Percentiles rank a stretch among this genome's conserved stretches.
Conservation (phyloP, 2,888 invertebrate genomes). For the Napeogenes inachia region DNA sequence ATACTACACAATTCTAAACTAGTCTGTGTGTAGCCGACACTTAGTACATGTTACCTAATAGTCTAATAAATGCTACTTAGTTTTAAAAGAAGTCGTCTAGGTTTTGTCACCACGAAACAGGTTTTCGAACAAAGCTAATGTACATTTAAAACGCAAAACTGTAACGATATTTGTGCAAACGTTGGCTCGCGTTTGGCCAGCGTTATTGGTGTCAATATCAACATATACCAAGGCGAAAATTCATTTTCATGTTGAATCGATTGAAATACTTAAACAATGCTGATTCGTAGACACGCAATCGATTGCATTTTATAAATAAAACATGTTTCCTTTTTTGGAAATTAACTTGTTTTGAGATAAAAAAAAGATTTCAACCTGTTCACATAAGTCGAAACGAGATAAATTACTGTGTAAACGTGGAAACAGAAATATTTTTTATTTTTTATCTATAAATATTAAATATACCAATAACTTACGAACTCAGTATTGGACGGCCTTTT, state of each 20-base stretch:
- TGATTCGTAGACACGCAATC: conserved; percentile 28
- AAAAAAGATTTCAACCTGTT: too few relatives aligned
- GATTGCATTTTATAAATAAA: conserved; percentile 24
- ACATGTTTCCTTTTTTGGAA: conserved; percentile 9
- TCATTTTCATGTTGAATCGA: conserved; percentile 41
- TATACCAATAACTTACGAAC: too few relatives aligned
- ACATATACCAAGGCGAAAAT: conserved; percentile 35
- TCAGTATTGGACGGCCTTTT: too few relatives aligned
- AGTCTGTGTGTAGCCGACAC: too few relatives aligned
- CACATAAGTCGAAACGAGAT: too few relatives aligned
- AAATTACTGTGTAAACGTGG: too few relatives aligned
- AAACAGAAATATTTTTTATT: too few relatives aligned
- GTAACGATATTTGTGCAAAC: conserved; percentile 13
- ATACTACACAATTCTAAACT: too few relatives aligned
- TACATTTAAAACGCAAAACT: conserved; percentile 11
- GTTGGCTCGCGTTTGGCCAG: conserved; percentile 20
- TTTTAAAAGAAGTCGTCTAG: background rate
- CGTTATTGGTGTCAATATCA: conserved; percentile 40
- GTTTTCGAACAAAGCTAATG: conserved; percentile 2
- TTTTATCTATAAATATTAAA: too few relatives aligned
- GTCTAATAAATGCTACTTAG: too few relatives aligned
- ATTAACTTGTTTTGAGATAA: background rate
- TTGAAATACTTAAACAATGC: conserved; percentile 36
- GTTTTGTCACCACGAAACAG: conserved; percentile 5
- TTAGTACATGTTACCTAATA: too few relatives aligned